Percentiles rank a stretch among this genome's conserved stretches.
Evolutionary conservation across 1,140 invertebrate species (phyloP).

Genomic region (Olivierus martensii): DNA sequence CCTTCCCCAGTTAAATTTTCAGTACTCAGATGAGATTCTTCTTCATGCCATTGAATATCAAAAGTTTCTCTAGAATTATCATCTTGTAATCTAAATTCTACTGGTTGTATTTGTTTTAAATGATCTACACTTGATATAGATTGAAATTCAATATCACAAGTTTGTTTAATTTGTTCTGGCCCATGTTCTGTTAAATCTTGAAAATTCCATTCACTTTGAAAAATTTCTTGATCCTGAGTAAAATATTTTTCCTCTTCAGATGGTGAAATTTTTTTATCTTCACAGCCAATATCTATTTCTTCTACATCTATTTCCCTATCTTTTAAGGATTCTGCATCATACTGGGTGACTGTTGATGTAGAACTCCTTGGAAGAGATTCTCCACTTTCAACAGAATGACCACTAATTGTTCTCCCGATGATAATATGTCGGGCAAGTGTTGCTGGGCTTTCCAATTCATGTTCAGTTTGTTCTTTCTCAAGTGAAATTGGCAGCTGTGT

Average conservation of each 20-base stretch:
- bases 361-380: constrained; percentile 11
- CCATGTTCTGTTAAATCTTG: too few species aligned
- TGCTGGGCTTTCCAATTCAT: background rate
- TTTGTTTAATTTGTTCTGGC: too few species aligned
- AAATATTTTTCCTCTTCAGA: background rate
- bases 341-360: constrained; percentile 13
- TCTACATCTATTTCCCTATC: constrained; percentile 24
- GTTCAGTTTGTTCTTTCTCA: background rate
- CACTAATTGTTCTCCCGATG: background rate
- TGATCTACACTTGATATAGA: background rate
- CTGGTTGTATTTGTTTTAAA: background rate
- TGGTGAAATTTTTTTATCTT: background rate
- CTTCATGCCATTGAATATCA: constrained; percentile 1
- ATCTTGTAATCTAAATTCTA: background rate
- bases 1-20: too few species aligned
- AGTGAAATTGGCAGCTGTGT: background rate
- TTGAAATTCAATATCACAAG: too few species aligned
- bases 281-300: constrained; percentile 8
- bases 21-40: too few species aligned
- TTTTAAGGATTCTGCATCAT: constrained; percentile 21
- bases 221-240: too few species aligned
- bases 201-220: too few species aligned
- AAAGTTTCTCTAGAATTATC: background rate
- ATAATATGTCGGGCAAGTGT: constrained; percentile 4
- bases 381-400: constrained; percentile 9